phyloP scores from a whole-genome alignment of 2,888 invertebrate species.

The Scaptomyza flava region DNA sequence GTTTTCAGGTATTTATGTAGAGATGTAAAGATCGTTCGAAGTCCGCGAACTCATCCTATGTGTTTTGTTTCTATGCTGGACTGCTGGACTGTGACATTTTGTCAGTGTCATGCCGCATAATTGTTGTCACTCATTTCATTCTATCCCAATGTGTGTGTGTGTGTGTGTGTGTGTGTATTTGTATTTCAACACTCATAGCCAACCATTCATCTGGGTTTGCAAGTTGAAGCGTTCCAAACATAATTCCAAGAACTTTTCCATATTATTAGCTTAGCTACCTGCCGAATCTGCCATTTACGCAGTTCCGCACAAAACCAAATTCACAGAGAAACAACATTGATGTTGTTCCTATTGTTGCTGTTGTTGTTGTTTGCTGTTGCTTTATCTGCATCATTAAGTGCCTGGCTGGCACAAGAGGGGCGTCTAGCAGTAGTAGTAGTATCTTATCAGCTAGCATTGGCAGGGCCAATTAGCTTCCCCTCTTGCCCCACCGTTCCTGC shows the following conservation, averaged over 20 bases:
- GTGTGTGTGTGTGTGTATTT: background rate
- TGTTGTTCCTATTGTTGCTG: slow-evolving; percentile 1
- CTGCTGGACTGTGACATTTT: slow-evolving; percentile 42
- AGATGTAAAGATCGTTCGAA: too few species aligned
- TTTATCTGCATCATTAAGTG: slow-evolving; percentile 42
- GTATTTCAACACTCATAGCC: slow-evolving; percentile 28
- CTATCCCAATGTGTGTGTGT: slow-evolving; percentile 10
- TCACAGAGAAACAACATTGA: slow-evolving; percentile 1
- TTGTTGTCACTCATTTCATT: slow-evolving; percentile 52
- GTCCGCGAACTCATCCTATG: too few species aligned
- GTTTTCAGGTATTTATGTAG: background rate
- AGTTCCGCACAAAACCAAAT: slow-evolving; percentile 20
- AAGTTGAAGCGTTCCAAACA: slow-evolving; percentile 17
- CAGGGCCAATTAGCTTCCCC: slow-evolving; percentile 40
- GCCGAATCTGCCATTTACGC: slow-evolving; percentile 28
- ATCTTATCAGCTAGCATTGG: slow-evolving; percentile 47
- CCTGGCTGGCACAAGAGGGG: slow-evolving; percentile 13
- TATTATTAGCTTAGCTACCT: slow-evolving; percentile 51
- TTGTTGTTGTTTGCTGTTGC: slow-evolving; percentile 1
- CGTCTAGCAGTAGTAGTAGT: slow-evolving; percentile 13
- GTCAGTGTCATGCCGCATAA: slow-evolving; percentile 67
- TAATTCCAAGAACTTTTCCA: slow-evolving; percentile 38
- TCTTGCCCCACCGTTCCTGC: background rate
- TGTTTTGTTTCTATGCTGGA: too few species aligned
- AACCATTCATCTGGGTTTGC: slow-evolving; percentile 36